A percentile compares a stretch with the other conserved stretches of the same genome.
These are phyloP conservation scores for Tretioscincus oriximinensis DNA, from an alignment of 2,113 vertebrate genomes.

Conservation along the genomic window DNA sequence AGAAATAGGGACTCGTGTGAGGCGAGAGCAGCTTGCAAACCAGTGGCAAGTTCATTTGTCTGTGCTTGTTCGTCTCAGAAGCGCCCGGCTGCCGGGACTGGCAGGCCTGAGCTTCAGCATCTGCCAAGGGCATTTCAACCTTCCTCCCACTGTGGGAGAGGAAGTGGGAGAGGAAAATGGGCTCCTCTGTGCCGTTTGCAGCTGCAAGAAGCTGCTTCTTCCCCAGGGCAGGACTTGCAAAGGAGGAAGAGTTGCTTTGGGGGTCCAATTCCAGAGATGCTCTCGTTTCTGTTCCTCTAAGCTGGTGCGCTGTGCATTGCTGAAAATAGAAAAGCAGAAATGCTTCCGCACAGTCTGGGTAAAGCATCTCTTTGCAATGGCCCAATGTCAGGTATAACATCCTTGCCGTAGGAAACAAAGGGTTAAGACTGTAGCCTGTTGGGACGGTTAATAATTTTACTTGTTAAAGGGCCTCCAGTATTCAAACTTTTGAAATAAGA, in stretches of 20 bases:
- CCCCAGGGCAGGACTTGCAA: background rate
- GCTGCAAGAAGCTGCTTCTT: background rate
- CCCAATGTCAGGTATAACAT: too few species aligned
- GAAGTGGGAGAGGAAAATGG: background rate
- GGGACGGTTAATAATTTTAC: too few species aligned
- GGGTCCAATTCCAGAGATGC: too few species aligned
- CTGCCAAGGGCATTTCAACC: constrained; percentile 9
- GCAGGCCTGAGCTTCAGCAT: background rate
- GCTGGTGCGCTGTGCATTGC: background rate
- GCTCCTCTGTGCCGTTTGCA: background rate
- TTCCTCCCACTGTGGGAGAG: background rate
- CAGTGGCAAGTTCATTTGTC: constrained; percentile 3
- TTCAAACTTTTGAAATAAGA: too few species aligned
- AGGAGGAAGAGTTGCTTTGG: background rate
- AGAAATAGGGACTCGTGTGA: background rate
- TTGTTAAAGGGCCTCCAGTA: too few species aligned
- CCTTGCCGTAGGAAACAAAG: too few species aligned
- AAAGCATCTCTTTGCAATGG: too few species aligned
- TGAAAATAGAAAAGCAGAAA: too few species aligned
- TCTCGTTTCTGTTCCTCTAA: background rate
- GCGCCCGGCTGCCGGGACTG: background rate
- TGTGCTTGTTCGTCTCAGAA: background rate
- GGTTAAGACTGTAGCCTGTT: too few species aligned
- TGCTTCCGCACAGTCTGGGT: too few species aligned
- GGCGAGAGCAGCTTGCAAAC: background rate